Evolutionary conservation across 2,113 vertebrate species (phyloP).

Genomic region (Echinops telfairi): DNA sequence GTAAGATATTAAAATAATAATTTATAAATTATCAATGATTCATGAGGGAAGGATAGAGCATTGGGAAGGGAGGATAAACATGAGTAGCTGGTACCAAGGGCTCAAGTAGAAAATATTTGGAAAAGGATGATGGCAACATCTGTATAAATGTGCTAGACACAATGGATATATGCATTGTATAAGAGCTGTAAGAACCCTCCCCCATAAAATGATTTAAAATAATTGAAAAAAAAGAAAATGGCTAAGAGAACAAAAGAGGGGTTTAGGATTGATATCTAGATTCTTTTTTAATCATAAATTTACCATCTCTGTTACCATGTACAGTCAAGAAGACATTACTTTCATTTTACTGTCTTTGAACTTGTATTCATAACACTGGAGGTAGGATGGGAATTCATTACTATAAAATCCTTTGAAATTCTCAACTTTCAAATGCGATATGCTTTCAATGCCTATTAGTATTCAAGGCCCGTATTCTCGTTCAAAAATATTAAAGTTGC

Average conservation of each 20-base stretch:
- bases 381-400: not conserved
- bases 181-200: no score
- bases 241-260: not conserved
- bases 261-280: not conserved
- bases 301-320: not conserved
- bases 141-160: no score
- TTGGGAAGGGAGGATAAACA: no score
- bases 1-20: no score
- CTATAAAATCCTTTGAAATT: slow-evolving; percentile 19
- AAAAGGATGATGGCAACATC: no score
- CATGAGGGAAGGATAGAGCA: no score
- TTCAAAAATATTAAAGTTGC: not conserved
- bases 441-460: not conserved
- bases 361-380: not conserved
- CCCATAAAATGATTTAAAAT: no score
- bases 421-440: slow-evolving; percentile 16
- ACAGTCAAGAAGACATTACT: not conserved
- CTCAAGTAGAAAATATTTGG: no score
- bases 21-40: no score
- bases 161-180: no score
- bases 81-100: no score
- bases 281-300: slow-evolving; percentile 6
- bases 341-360: slow-evolving; percentile 15
- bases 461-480: not conserved
- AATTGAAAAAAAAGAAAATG: not conserved